These are phyloP conservation scores for Eulemur coronatus DNA, from an alignment of 2,797 vertebrate genomes.

Conservation along the genomic window DNA sequence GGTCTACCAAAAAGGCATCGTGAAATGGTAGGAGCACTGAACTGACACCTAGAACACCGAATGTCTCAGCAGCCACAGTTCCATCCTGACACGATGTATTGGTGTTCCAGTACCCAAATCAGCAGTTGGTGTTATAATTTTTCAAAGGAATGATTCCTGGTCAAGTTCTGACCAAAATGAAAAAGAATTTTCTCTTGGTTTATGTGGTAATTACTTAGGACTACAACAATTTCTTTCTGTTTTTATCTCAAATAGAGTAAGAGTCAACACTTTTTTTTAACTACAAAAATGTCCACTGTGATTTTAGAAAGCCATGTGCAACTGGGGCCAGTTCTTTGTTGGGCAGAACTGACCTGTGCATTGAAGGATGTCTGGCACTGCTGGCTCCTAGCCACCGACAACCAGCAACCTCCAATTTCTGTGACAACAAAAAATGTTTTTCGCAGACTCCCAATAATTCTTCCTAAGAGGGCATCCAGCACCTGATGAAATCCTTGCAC, in stretches of 20 bases:
- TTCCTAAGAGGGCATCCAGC: not conserved
- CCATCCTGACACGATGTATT: not conserved
- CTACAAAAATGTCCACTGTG: not conserved
- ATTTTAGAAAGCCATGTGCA: not conserved
- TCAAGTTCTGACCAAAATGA: not conserved
- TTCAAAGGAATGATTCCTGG: not conserved
- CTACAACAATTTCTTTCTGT: not conserved
- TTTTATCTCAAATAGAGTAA: not conserved
- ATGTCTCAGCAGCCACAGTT: not conserved
- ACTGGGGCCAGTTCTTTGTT: not conserved
- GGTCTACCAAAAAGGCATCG: not conserved
- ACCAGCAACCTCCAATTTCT: not conserved
- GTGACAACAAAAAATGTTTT: not conserved
- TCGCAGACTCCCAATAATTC: not conserved
- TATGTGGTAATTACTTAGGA: not conserved
- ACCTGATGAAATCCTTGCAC: not conserved
- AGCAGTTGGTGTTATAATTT: not conserved
- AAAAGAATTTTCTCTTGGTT: not conserved
- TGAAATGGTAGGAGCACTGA: not conserved
- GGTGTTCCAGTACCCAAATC: not conserved
- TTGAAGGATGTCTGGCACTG: not conserved
- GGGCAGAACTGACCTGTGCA: not conserved
- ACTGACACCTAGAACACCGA: not conserved
- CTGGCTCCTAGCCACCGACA: not conserved
- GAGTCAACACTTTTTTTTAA: not conserved